Conservation (phyloP, 2,113 vertebrate genomes). For the Arvicanthis niloticus region DNA sequence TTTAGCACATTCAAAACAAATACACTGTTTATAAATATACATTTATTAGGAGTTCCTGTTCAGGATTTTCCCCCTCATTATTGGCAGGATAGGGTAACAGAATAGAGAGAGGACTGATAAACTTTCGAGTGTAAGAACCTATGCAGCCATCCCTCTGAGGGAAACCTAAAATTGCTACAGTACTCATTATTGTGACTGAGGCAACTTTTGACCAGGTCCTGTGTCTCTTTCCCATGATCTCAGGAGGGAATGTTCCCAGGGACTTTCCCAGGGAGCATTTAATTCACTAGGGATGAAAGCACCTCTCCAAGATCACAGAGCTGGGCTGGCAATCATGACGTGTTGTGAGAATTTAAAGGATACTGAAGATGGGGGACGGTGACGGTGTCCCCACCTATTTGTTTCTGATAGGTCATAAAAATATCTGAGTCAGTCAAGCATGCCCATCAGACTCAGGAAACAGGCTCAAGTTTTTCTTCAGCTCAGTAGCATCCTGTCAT, state of each 20-base stretch:
- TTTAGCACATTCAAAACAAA: conserved; percentile 34
- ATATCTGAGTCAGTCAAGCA: background rate
- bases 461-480: conserved; percentile 6
- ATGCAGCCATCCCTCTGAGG: background rate
- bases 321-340: background rate
- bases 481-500: conserved; percentile 43
- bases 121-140: background rate
- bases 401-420: conserved; percentile 39
- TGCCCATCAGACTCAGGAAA: conserved; percentile 48
- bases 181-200: background rate
- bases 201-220: background rate
- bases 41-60: background rate
- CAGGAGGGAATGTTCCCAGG: background rate
- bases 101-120: background rate
- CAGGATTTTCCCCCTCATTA: background rate
- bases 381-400: background rate
- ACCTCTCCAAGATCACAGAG: conserved; percentile 11
- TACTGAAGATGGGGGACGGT: background rate
- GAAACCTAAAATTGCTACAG: background rate
- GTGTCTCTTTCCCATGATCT: background rate
- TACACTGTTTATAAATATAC: background rate
- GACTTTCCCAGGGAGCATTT: background rate
- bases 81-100: background rate
- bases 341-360: conserved; percentile 12
- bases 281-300: conserved; percentile 17